Conservation (phyloP, 2,113 vertebrate genomes). For the Pachyramphus minor region DNA sequence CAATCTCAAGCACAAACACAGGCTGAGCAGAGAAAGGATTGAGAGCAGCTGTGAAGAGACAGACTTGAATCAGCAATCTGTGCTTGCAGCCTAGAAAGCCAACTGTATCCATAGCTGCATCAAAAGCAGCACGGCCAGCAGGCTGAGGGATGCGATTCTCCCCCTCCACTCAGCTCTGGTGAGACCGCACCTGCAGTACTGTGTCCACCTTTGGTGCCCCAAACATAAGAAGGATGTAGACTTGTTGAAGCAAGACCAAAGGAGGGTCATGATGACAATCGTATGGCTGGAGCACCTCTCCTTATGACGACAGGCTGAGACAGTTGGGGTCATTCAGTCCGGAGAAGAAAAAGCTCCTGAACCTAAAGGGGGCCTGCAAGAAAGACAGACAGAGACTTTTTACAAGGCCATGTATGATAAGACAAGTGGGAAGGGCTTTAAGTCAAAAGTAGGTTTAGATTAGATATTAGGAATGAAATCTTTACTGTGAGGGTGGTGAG, state of each 20-base stretch:
- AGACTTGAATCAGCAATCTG: not conserved
- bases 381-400: not conserved
- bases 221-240: not conserved
- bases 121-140: not conserved
- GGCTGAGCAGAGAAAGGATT: not conserved
- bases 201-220: not conserved
- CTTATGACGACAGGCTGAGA: not conserved
- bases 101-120: not conserved
- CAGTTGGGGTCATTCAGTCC: not conserved
- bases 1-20: not conserved
- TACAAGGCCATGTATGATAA: not conserved
- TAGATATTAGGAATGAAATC: not conserved
- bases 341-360: not conserved
- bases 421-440: not conserved
- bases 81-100: not conserved
- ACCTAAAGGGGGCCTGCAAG: not conserved
- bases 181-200: not conserved
- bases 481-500: not conserved
- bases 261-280: not conserved
- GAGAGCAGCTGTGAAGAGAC: not conserved
- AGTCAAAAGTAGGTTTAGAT: not conserved
- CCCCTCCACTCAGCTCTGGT: accelerated
- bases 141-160: not conserved
- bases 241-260: not conserved
- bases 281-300: not conserved